Conservation (phyloP, 1,140 invertebrate genomes). For the Geopemphigus sp. region DNA sequence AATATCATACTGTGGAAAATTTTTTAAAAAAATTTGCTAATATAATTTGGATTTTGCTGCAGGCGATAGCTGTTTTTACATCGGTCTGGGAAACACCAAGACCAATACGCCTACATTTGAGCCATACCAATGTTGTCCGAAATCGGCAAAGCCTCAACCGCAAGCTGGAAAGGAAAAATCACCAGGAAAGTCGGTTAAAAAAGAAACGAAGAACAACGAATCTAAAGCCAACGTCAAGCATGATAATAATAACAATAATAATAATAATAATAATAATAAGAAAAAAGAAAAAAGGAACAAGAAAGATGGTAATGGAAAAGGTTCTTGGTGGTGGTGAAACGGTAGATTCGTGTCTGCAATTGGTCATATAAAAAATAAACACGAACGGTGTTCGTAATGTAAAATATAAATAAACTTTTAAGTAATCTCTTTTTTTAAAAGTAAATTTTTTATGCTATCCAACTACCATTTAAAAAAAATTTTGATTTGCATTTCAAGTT, state of each 20-base stretch:
- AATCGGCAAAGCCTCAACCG: constrained; percentile 62
- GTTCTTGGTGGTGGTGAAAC: constrained; percentile 65
- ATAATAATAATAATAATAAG: constrained; percentile 63
- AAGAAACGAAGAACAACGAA: constrained; percentile 52
- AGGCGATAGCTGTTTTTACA: constrained; percentile 94
- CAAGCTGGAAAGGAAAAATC: constrained; percentile 15
- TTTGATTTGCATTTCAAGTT: too few relatives aligned
- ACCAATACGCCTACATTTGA: constrained; percentile 75
- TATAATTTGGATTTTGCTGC: constrained; percentile 60
- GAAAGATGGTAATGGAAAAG: constrained; percentile 72
- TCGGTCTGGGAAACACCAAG: constrained; percentile 80
- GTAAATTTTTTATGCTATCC: too few relatives aligned
- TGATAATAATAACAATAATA: constrained; percentile 60
- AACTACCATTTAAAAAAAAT: too few relatives aligned
- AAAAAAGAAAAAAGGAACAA: constrained; percentile 74
- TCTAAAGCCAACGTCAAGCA: constrained; percentile 57
- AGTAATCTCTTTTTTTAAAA: too few relatives aligned
- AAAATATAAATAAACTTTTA: too few relatives aligned
- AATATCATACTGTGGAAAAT: constrained; percentile 1
- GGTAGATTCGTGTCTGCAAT: background rate
- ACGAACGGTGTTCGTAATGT: background rate
- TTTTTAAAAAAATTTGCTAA: constrained; percentile 28
- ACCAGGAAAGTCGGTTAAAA: constrained; percentile 51
- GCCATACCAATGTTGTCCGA: constrained; percentile 86
- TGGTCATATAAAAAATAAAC: constrained; percentile 1